Evolutionary conservation across 2,113 vertebrate genomes (phyloP).

Genomic region (Hemiprocne comata): DNA sequence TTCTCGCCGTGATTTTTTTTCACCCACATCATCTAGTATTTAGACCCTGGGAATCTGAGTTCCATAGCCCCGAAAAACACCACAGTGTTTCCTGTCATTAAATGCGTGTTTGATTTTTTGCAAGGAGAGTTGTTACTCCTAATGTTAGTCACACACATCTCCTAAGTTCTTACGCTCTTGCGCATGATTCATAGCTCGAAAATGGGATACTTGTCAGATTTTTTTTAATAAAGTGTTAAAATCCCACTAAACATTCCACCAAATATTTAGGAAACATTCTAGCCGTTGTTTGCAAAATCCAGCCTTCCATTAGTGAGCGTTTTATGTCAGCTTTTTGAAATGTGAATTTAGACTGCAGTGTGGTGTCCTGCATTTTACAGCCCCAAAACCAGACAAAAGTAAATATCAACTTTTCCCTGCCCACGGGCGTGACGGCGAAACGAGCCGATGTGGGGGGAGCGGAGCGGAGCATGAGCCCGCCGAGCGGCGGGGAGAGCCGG

Average conservation of each 20-base stretch:
- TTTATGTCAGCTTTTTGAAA: slow-evolving; percentile 43
- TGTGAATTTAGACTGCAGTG: neutral
- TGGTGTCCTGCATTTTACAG: slow-evolving; percentile 33
- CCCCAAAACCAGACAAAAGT: slow-evolving; percentile 16
- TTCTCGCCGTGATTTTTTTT: neutral
- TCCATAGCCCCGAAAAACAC: neutral
- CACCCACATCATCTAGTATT: neutral
- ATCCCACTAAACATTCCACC: slow-evolving; percentile 17
- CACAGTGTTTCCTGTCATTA: neutral
- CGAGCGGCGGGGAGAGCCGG: neutral
- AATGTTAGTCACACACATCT: neutral
- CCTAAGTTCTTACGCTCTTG: neutral
- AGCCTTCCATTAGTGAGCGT: neutral
- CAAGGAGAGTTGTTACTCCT: neutral
- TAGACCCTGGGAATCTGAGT: neutral
- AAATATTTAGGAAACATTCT: slow-evolving; percentile 45
- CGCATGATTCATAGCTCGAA: slow-evolving; percentile 17
- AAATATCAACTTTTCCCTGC: slow-evolving; percentile 20
- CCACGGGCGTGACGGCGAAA: neutral
- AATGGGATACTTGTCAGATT: slow-evolving; percentile 14
- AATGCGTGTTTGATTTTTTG: neutral
- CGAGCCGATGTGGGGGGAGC: neutral
- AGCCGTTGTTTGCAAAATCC: slow-evolving; percentile 26
- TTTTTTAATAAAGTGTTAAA: slow-evolving; percentile 21
- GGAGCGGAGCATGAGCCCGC: neutral